Percentiles rank a stretch among this genome's conserved stretches.
phyloP scores from a whole-genome alignment of 1,140 invertebrate genomes.

The Cecropterus lyciades region DNA sequence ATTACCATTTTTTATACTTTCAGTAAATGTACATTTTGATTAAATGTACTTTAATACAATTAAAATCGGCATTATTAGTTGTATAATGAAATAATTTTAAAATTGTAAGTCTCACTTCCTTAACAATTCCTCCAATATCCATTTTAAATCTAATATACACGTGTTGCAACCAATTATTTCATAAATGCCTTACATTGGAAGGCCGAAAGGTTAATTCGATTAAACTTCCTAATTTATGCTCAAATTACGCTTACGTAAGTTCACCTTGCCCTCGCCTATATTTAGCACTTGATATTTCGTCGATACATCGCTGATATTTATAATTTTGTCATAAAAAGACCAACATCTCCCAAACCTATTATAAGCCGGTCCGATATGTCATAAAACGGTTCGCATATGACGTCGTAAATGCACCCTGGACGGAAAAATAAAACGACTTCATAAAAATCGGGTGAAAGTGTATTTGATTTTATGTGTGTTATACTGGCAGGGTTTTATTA shows the following conservation, averaged over 20 bases:
- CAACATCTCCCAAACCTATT: slow-evolving; percentile 55
- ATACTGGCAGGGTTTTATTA: slow-evolving; percentile 10
- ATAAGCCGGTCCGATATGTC: slow-evolving; percentile 57
- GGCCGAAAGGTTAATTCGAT: slow-evolving; percentile 18
- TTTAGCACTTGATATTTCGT: slow-evolving; percentile 6
- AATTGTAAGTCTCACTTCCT: too few relatives aligned
- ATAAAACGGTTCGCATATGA: slow-evolving; percentile 67
- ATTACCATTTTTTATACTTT: too few relatives aligned
- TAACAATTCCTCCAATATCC: too few relatives aligned
- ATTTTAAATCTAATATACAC: too few relatives aligned
- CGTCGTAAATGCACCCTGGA: slow-evolving; percentile 48
- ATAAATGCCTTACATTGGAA: neutral
- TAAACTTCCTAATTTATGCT: slow-evolving; percentile 22
- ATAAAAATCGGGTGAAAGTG: slow-evolving; percentile 32
- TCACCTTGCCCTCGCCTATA: slow-evolving; percentile 10
- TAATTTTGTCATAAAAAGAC: slow-evolving; percentile 52
- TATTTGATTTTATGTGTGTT: slow-evolving; percentile 23
- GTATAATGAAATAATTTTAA: too few relatives aligned
- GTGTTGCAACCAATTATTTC: too few relatives aligned
- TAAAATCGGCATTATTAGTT: too few relatives aligned
- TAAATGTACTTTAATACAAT: too few relatives aligned
- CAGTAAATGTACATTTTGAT: too few relatives aligned
- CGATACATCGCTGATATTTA: slow-evolving; percentile 31
- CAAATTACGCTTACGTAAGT: slow-evolving; percentile 6
- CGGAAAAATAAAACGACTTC: slow-evolving; percentile 37